Conservation (phyloP, 1,140 invertebrate genomes). For the Sipha flava region DNA sequence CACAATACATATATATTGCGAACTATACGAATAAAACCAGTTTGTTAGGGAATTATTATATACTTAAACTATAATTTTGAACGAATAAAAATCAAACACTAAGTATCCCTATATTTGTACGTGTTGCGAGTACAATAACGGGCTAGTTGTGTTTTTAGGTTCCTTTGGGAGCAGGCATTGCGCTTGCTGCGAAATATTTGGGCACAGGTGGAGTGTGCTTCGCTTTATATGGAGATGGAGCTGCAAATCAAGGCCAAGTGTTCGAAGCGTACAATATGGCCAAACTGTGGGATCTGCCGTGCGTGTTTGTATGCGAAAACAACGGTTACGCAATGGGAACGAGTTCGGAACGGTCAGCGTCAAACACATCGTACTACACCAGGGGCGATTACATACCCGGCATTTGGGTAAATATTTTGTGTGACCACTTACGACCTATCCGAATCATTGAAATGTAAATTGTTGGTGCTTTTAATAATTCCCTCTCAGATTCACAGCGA, state of each 20-base stretch:
- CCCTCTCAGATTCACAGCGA: neutral
- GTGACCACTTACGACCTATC: neutral
- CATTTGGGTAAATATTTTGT: conserved; percentile 50
- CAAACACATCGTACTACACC: conserved; percentile 83
- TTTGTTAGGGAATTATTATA: no score
- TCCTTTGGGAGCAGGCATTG: conserved; percentile 89
- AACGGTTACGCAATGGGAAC: conserved; percentile 99
- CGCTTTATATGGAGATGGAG: conserved; percentile 91
- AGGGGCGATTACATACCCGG: conserved; percentile 93
- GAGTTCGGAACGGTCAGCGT: conserved; percentile 73
- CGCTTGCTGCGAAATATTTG: conserved; percentile 82
- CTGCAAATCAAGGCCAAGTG: conserved; percentile 88
- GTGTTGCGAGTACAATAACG: no score
- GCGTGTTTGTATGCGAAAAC: conserved; percentile 94
- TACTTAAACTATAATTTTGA: no score
- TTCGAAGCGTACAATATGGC: conserved; percentile 74
- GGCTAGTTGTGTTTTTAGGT: conserved; percentile 52
- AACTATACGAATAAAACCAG: no score
- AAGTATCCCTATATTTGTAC: no score
- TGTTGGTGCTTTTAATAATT: neutral
- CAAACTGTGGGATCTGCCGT: conserved; percentile 84
- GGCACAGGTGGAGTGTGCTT: conserved; percentile 73
- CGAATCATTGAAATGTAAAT: neutral
- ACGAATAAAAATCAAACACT: no score
- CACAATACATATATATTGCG: no score